Conservation (phyloP, 2,888 invertebrate species). For the Cheilosia pagana region DNA sequence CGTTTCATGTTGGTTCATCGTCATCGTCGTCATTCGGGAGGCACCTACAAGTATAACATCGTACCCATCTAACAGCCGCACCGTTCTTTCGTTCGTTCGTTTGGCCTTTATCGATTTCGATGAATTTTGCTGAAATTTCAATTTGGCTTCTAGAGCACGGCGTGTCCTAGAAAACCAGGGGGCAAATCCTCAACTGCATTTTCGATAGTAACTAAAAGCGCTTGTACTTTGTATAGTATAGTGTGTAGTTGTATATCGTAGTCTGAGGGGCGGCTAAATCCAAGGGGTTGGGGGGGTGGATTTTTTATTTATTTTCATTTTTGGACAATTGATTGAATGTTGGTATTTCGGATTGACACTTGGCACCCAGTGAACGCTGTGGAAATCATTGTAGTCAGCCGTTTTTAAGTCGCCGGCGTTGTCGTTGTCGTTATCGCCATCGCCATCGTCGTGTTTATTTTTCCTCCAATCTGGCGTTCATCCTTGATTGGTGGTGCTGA, state of each 20-base stretch:
- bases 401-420: slow-evolving; percentile 68
- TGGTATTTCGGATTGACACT: slow-evolving; percentile 75
- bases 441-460: slow-evolving; percentile 63
- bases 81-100: slow-evolving; percentile 12
- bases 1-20: slow-evolving; percentile 21
- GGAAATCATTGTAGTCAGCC: slow-evolving; percentile 68
- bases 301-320: slow-evolving; percentile 65
- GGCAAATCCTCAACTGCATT: slow-evolving; percentile 69
- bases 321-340: slow-evolving; percentile 75
- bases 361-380: slow-evolving; percentile 69
- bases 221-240: neutral
- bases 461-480: slow-evolving; percentile 64
- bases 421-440: slow-evolving; percentile 8
- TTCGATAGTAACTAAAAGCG: slow-evolving; percentile 66
- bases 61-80: neutral
- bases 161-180: slow-evolving; percentile 68
- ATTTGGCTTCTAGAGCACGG: slow-evolving; percentile 71
- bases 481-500: slow-evolving; percentile 63
- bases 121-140: slow-evolving; percentile 74
- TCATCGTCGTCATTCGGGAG: slow-evolving; percentile 6
- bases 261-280: neutral
- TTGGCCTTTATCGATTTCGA: slow-evolving; percentile 69
- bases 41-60: neutral
- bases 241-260: neutral
- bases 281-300: neutral